Evolutionary conservation across 1,140 invertebrate genomes (phyloP).

Genomic region (Drosophila ogumai): DNA sequence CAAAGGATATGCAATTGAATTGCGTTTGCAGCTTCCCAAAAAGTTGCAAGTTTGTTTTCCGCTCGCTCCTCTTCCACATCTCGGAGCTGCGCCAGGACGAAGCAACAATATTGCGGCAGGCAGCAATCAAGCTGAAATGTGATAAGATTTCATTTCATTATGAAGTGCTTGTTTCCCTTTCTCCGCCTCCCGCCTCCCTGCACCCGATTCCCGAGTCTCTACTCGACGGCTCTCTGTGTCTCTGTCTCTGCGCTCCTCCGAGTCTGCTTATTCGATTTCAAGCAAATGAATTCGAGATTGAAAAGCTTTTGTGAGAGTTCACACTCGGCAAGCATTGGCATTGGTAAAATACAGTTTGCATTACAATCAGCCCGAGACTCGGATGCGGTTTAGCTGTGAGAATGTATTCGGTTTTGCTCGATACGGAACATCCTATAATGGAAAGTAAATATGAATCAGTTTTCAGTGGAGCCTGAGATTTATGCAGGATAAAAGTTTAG

Average conservation of each 20-base stretch:
- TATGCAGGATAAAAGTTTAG: background rate
- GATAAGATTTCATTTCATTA: conserved; percentile 76
- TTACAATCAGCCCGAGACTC: conserved; percentile 37
- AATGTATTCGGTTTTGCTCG: conserved; percentile 15
- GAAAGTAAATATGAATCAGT: conserved; percentile 6
- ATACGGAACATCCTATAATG: conserved; percentile 11
- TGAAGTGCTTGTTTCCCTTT: conserved; percentile 48
- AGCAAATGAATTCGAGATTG: conserved; percentile 56
- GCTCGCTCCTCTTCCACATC: background rate
- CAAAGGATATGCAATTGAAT: conserved; percentile 53
- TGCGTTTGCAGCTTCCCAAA: conserved; percentile 26
- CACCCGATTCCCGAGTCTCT: conserved; percentile 3
- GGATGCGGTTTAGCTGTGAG: conserved; percentile 28
- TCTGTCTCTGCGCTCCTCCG: conserved; percentile 9
- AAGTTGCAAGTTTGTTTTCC: conserved; percentile 39
- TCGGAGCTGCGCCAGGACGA: background rate
- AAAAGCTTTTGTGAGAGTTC: conserved; percentile 47
- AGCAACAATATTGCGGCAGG: conserved; percentile 63
- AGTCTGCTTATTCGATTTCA: conserved; percentile 46
- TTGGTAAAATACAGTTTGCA: conserved; percentile 47
- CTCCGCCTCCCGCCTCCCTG: background rate
- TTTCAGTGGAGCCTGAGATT: background rate
- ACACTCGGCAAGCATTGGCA: conserved; percentile 32
- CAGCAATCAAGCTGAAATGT: conserved; percentile 65
- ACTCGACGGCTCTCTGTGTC: background rate